These are phyloP conservation scores for Resseliella maxima DNA, from an alignment of 2,888 invertebrate species.

Conservation along the genomic window DNA sequence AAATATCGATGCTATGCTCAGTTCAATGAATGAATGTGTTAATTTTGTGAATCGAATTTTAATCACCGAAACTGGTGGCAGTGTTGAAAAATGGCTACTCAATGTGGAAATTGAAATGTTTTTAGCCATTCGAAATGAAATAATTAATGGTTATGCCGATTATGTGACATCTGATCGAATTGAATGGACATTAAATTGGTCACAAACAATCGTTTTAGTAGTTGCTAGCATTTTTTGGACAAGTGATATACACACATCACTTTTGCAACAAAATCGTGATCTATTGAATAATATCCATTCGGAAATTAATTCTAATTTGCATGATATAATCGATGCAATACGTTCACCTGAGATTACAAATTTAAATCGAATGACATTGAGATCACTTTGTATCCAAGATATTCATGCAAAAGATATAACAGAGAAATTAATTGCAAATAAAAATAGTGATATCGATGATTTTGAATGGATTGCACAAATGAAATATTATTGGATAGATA, in stretches of 20 bases:
- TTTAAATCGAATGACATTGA: slow-evolving; percentile 74
- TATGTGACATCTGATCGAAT: slow-evolving; percentile 67
- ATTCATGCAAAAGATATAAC: slow-evolving; percentile 79
- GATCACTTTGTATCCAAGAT: slow-evolving; percentile 77
- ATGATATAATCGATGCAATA: slow-evolving; percentile 71
- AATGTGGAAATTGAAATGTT: slow-evolving; percentile 74
- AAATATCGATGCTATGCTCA: slow-evolving; percentile 73
- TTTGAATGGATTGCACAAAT: slow-evolving; percentile 80
- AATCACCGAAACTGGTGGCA: slow-evolving; percentile 70
- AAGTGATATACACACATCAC: slow-evolving; percentile 70
- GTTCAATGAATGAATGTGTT: slow-evolving; percentile 72
- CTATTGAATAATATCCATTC: slow-evolving; percentile 68
- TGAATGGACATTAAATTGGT: slow-evolving; percentile 72
- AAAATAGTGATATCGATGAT: slow-evolving; percentile 71
- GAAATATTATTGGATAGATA: slow-evolving; percentile 76
- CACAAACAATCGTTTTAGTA: slow-evolving; percentile 75
- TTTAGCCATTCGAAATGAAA: slow-evolving; percentile 69
- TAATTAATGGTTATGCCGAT: slow-evolving; percentile 66
- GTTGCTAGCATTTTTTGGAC: slow-evolving; percentile 77
- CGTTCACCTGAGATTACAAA: slow-evolving; percentile 71
- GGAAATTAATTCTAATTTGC: slow-evolving; percentile 69
- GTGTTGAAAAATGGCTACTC: slow-evolving; percentile 77
- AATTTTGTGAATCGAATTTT: slow-evolving; percentile 68
- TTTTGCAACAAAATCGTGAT: slow-evolving; percentile 67
- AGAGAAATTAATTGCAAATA: slow-evolving; percentile 69